Conservation (phyloP, 2,113 vertebrate genomes). For the Polypterus bichir region DNA sequence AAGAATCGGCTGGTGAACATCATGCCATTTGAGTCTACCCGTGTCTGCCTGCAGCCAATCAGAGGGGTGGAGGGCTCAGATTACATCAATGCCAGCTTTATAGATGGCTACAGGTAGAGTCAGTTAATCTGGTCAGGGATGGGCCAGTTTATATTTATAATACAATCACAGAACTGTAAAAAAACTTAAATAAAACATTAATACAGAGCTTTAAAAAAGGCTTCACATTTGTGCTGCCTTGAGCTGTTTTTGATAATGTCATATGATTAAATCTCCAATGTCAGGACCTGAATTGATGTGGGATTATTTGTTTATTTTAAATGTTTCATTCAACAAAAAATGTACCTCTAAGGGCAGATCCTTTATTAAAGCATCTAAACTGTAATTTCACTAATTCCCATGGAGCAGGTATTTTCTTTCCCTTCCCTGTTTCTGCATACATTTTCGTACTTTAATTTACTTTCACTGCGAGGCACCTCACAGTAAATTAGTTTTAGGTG, state of each 20-base stretch:
- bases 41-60: conserved; percentile 87
- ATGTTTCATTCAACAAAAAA: conserved; percentile 19
- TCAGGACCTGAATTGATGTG: too few species aligned
- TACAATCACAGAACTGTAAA: too few species aligned
- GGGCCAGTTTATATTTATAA: too few species aligned
- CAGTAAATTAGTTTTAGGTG: not conserved
- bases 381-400: conserved; percentile 24
- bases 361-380: conserved; percentile 29
- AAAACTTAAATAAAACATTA: too few species aligned
- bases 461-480: not conserved
- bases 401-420: conserved; percentile 8
- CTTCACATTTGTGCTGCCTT: too few species aligned
- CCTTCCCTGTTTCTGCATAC: not conserved
- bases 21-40: conserved; percentile 85
- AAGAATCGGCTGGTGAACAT: conserved; percentile 94
- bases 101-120: conserved; percentile 83
- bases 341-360: conserved; percentile 23
- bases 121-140: too few species aligned
- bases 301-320: too few species aligned
- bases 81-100: conserved; percentile 93
- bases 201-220: too few species aligned
- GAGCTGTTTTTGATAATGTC: too few species aligned
- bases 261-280: too few species aligned
- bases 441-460: conserved; percentile 1
- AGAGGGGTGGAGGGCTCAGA: conserved; percentile 89